Evolutionary conservation across 35 echinoderm and acorn worm species (phyloP).

Genomic region (Apostichopus parvimensis): DNA sequence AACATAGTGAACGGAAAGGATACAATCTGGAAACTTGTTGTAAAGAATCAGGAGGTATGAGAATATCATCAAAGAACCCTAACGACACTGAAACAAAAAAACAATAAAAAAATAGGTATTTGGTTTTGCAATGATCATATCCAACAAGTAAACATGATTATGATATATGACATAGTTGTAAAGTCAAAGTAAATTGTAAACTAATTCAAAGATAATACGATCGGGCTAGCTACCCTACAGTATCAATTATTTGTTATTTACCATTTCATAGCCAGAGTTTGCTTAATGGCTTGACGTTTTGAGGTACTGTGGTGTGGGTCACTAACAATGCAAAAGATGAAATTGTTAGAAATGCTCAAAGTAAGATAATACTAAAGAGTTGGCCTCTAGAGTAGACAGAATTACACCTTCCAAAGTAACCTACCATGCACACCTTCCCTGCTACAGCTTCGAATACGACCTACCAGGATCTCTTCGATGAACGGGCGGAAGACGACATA

Average conservation of each 20-base stretch:
- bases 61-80: conserved; percentile 97
- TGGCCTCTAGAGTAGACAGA: no score
- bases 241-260: neutral
- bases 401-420: neutral
- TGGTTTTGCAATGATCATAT: no score
- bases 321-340: no score
- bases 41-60: conserved; percentile 82
- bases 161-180: neutral
- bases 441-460: conserved; percentile 89
- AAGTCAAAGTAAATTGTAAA: no score
- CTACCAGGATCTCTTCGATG: conserved; percentile 92
- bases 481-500: conserved; percentile 94
- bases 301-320: no score
- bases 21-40: conserved; percentile 95
- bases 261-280: no score
- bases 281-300: no score
- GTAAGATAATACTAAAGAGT: no score
- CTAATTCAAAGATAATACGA: no score
- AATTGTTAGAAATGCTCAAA: no score
- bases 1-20: conserved; percentile 65
- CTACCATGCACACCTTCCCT: conserved; percentile 95
- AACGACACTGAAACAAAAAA: conserved; percentile 74
- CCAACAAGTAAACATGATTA: neutral
- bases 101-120: neutral
- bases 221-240: neutral